These are phyloP conservation scores for Drosophila parvula DNA, from an alignment of 1,140 invertebrate genomes.

Conservation along the genomic window DNA sequence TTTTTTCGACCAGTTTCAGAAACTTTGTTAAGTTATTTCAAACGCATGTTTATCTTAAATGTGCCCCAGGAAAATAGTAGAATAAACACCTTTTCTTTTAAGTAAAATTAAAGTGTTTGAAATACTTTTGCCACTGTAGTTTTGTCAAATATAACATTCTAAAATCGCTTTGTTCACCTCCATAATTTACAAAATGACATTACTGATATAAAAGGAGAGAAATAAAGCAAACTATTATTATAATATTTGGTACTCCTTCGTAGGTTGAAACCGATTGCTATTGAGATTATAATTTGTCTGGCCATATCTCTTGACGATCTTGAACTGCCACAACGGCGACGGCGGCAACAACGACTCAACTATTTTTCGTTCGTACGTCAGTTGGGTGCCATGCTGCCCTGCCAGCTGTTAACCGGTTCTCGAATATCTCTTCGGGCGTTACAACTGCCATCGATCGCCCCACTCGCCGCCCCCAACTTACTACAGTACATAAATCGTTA, in stretches of 20 bases:
- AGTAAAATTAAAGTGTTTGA: not conserved
- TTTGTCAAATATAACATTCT: not conserved
- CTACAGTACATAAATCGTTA: slow-evolving; percentile 64
- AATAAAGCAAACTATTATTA: not conserved
- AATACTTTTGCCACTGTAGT: not conserved
- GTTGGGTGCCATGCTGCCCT: not conserved
- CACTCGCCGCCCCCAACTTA: not conserved
- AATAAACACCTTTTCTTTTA: no score
- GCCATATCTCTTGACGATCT: slow-evolving; percentile 34
- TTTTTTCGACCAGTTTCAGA: no score
- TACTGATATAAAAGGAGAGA: not conserved
- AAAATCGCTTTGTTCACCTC: not conserved
- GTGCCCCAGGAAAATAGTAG: no score
- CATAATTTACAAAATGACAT: not conserved
- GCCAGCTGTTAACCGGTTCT: slow-evolving; percentile 58
- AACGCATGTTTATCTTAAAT: no score
- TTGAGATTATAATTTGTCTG: slow-evolving; percentile 35
- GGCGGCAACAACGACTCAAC: slow-evolving; percentile 38
- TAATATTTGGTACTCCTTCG: not conserved
- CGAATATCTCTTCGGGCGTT: slow-evolving; percentile 29
- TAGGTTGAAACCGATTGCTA: not conserved
- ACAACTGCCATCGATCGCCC: slow-evolving; percentile 3
- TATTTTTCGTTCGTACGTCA: slow-evolving; percentile 26
- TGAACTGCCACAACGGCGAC: slow-evolving; percentile 24
- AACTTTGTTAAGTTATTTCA: no score